Evolutionary conservation across 2,113 vertebrate genomes (phyloP).

Genomic region (Australoheros scitulus): DNA sequence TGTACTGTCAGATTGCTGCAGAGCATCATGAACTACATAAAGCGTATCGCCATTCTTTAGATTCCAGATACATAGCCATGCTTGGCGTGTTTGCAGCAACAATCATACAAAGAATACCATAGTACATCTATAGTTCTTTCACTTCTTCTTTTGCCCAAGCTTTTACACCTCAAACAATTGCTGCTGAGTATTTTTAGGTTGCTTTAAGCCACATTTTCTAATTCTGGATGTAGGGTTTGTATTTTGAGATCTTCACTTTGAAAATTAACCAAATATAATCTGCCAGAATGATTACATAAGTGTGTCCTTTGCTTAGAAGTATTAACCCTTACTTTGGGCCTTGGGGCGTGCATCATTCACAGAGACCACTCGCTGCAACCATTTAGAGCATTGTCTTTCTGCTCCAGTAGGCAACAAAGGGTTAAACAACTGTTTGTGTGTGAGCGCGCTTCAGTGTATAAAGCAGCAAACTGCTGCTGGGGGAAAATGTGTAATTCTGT

Average conservation of each 20-base stretch:
- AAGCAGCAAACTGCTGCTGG: slow-evolving; percentile 41
- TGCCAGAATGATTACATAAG: background rate
- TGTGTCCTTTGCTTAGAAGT: background rate
- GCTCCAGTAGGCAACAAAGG: slow-evolving; percentile 65
- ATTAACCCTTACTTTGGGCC: slow-evolving; percentile 14
- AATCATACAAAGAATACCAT: background rate
- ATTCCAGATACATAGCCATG: background rate
- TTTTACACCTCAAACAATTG: background rate
- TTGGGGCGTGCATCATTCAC: slow-evolving; percentile 36
- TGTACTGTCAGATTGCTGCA: background rate
- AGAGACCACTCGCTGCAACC: slow-evolving; percentile 47
- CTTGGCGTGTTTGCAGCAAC: background rate
- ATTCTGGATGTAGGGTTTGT: background rate
- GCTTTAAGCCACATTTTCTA: background rate
- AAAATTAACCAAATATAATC: background rate
- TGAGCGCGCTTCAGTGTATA: slow-evolving; percentile 9
- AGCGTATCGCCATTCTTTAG: background rate
- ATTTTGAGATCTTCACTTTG: background rate
- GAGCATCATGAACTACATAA: background rate
- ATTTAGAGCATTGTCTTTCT: slow-evolving; percentile 62
- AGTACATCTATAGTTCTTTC: background rate
- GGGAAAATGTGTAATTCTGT: background rate
- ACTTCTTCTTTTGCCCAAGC: background rate
- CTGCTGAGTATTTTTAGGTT: background rate
- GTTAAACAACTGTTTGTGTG: slow-evolving; percentile 50